A percentile compares a stretch with the other conserved stretches of the same genome.
Evolutionary conservation across 2,888 invertebrate species (phyloP).

Genomic region (Diplazon laetatorius): DNA sequence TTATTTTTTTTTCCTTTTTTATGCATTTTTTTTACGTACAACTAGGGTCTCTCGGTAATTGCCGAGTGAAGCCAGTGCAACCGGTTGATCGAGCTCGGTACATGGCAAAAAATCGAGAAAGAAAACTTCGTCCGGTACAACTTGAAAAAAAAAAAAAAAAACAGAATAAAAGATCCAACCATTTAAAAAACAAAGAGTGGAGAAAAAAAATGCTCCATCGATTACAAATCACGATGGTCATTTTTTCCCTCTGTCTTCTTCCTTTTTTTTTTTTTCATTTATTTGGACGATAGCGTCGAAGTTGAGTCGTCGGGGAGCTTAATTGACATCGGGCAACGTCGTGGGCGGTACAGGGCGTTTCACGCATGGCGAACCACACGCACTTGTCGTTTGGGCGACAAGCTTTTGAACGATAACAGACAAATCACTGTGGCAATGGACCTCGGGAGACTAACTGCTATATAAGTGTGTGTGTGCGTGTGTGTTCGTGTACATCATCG

Average conservation of each 20-base stretch:
- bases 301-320: conserved; percentile 14
- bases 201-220: too few species aligned
- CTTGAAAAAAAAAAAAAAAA: too few species aligned
- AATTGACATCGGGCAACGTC: conserved; percentile 41
- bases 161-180: too few species aligned
- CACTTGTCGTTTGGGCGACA: conserved; percentile 12
- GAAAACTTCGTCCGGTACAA: conserved; percentile 11
- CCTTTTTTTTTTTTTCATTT: not conserved
- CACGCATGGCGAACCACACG: conserved; percentile 13
- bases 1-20: too few species aligned
- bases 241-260: too few species aligned
- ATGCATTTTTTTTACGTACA: too few species aligned
- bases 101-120: conserved; percentile 21
- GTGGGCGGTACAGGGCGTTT: conserved; percentile 29
- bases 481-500: conserved; percentile 18
- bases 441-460: conserved; percentile 5
- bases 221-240: too few species aligned
- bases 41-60: conserved; percentile 41
- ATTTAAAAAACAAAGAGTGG: too few species aligned
- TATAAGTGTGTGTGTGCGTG: conserved; percentile 9
- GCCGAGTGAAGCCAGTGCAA: conserved; percentile 57
- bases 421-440: conserved; percentile 25
- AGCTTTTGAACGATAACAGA: conserved; percentile 36
- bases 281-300: not conserved
- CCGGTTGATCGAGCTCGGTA: conserved; percentile 45